Evolutionary conservation across 2,888 invertebrate genomes (phyloP), one percentile per base, ranked within the genome.

Genomic region (Gastrophysa polygoni): DNA sequence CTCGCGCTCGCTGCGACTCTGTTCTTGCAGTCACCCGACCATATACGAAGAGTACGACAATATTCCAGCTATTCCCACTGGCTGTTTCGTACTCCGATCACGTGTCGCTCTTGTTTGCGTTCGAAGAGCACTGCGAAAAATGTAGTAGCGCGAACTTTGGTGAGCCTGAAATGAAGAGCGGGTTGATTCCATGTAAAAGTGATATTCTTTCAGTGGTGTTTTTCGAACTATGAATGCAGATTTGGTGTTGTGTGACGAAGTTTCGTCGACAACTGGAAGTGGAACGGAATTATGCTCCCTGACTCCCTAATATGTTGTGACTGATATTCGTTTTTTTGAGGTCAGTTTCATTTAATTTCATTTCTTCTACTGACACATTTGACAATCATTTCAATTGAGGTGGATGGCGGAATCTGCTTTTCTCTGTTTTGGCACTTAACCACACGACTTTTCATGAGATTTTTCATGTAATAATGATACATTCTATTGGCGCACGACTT

Each of bases 231-330:
- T 60, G 52, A 50, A 61, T 59, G 61, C 59, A 54, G 29, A 43
- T 63, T 63, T 65, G 59, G 59, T 65, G 57, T 54, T 51, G 46
- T 47, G 62, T 59, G 57, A 56, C 61, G 57, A 52, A 58, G 64
- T 56, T 38, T 38, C 14, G 29, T 32, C 10, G 5, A 10, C 29
- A 32, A 32, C 10, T 38, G 57, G 52, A 56, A 50, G 20, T 7
- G 50, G 21, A 68, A 51, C 66, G 70, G 70, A 70, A 70, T 55
- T 57, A 70, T 70, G 70, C 67, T 52, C 57, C 50, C 57, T 66
- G 64, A 59, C 65, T 58, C 63, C 57, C 57, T 60, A 61, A 60
- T 51, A 49, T 61, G 64, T 61, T 59, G 51, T 56, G 57, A 64
- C 60, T 57, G 67, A 64, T 68, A 65, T 61, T 59, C 61, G 38